Evolutionary conservation across 1,140 invertebrate genomes (phyloP), one percentile per base, ranked within the genome.

Genomic region (Apis dorsata): DNA sequence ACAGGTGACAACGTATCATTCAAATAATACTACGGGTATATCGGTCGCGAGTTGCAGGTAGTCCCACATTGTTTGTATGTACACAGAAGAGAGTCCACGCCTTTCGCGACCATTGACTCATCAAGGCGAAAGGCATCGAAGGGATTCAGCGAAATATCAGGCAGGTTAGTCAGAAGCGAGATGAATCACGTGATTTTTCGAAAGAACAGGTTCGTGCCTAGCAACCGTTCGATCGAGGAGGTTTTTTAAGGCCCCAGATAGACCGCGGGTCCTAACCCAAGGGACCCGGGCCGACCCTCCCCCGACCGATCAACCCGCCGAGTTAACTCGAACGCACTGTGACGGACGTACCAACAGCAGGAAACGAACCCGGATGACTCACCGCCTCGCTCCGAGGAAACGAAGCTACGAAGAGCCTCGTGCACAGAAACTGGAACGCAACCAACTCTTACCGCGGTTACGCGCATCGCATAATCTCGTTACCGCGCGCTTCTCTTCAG

Each of bases 181-280:
- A 92, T 92, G 92, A 92, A 92, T 92, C 91, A 93, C 85, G 81
- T 86, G 80, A 86, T 89, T 92, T 91, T 90, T 91, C 88, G 77
- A 83, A 88, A 87, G 82, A 89, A 90, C 89, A 89, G 87, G 87
- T 92, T 91, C 84, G 86, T 79, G 82, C 86, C 57, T 65, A 79
- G 69, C 84, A 89, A 88, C 88, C 84, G 86, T 68, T 81, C 60
- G 59, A 77, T 65, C 78, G 62, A 17, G 17, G 28, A 13, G 68
- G 53, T 75, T 88, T 70, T 73, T 63, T 84, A 66, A 63, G 60
- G n/a, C 59, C 60, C 49, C 57, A 57, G 70, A 75, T 79, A 79
- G 44, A 53, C 57, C 24, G 34, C 59, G 24, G 65, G 62, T 62
- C 55, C 60, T 12, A 57, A 59, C 24, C 53, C 65, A 55, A 62